Evolutionary conservation across 2,113 vertebrate genomes (phyloP).

Genomic region (Colistium nudipinnis): DNA sequence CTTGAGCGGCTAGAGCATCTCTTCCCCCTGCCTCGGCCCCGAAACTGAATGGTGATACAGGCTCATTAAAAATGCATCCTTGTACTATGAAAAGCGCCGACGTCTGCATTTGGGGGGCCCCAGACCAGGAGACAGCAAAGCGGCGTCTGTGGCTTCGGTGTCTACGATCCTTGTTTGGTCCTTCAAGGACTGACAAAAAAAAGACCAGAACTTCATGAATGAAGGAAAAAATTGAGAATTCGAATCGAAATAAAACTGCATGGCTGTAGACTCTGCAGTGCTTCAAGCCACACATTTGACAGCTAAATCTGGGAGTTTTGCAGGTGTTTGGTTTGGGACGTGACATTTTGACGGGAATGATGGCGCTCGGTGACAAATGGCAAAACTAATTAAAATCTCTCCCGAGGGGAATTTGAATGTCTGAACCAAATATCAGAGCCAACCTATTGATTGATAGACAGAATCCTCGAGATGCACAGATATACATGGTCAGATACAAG

Average conservation of each 20-base stretch:
- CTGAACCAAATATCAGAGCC: not conserved
- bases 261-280: too few species aligned
- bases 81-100: conserved; percentile 63
- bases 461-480: not conserved
- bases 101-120: conserved; percentile 62
- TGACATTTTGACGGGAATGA: not conserved
- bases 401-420: not conserved
- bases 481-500: not conserved
- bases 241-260: too few species aligned
- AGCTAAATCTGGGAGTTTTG: not conserved
- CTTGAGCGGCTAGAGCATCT: conserved; percentile 43
- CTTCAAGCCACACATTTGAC: too few species aligned
- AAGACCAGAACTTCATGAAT: too few species aligned
- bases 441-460: too few species aligned
- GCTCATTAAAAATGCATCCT: conserved; percentile 77
- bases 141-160: conserved; percentile 40
- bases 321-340: not conserved
- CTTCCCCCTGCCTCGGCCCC: conserved; percentile 42
- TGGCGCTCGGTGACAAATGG: not conserved
- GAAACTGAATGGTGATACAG: conserved; percentile 53
- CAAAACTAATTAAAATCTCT: too few species aligned
- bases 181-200: conserved; percentile 3
- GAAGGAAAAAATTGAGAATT: too few species aligned
- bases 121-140: conserved; percentile 42
- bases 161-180: not conserved